A percentile compares a stretch with the other conserved stretches of the same genome.
phyloP scores from a whole-genome alignment of 2,113 vertebrate genomes.

The Pipa parva region DNA sequence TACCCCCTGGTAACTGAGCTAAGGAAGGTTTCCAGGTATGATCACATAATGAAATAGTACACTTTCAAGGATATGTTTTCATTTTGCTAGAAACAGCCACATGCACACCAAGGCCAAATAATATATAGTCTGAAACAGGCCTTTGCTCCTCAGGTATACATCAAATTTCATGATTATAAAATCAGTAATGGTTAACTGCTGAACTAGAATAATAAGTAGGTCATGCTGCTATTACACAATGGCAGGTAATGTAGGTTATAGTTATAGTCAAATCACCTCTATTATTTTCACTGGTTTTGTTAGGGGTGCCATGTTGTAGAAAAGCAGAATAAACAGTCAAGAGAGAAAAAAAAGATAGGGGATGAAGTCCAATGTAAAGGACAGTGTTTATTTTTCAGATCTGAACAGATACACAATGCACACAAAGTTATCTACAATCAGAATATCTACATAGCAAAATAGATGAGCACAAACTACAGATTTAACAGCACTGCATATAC shows the following conservation, averaged over 20 bases:
- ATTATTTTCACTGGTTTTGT: background rate
- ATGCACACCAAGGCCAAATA: no score
- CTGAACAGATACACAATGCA: slow-evolving; percentile 59
- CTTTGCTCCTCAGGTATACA: no score
- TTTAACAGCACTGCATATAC: slow-evolving; percentile 52
- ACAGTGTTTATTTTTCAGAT: slow-evolving; percentile 67
- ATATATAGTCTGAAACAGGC: no score
- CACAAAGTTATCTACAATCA: slow-evolving; percentile 50
- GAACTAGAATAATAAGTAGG: background rate
- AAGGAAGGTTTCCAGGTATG: no score
- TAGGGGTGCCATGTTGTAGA: slow-evolving; percentile 1
- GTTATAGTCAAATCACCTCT: background rate
- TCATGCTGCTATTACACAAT: no score
- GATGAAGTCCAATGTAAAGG: slow-evolving; percentile 51
- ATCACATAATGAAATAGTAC: no score
- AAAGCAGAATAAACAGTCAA: slow-evolving; percentile 27
- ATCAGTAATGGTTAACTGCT: no score
- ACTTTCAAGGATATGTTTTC: no score
- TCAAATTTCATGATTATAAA: no score
- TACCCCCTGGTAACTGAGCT: no score
- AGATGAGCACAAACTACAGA: slow-evolving; percentile 57
- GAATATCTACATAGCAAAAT: slow-evolving; percentile 54
- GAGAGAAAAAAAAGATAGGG: slow-evolving; percentile 52
- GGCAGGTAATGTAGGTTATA: no score
- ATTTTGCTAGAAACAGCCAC: no score